Conservation (phyloP, 2,113 vertebrate genomes). For the Puntigrus tetrazona region DNA sequence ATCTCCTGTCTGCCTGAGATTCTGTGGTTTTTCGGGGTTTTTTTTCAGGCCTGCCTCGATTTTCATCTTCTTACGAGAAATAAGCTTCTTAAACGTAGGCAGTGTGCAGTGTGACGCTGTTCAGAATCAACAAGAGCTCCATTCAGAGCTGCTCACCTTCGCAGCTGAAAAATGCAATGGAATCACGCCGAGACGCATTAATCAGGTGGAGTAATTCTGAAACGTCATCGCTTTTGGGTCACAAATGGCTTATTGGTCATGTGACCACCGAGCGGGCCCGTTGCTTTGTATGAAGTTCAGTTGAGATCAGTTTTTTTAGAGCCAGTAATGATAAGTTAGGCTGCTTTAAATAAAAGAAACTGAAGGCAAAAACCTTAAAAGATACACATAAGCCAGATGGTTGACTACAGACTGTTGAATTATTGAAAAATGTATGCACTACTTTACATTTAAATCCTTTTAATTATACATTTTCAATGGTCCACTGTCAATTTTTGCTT, state of each 20-base stretch:
- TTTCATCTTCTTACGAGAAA: slow-evolving; percentile 51
- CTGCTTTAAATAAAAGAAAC: too few species aligned
- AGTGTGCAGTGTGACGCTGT: background rate
- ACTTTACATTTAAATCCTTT: background rate
- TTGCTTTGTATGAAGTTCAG: background rate
- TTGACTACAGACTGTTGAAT: background rate
- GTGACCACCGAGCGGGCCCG: background rate
- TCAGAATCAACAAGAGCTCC: slow-evolving; percentile 6
- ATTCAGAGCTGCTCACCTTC: slow-evolving; percentile 29
- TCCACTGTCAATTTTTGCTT: background rate
- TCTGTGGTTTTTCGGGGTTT: slow-evolving; percentile 57
- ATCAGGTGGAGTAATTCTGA: background rate
- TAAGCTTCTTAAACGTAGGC: slow-evolving; percentile 49
- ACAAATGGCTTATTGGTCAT: background rate
- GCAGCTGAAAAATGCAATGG: too few species aligned
- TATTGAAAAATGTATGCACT: background rate
- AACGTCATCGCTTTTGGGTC: background rate
- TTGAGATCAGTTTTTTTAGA: background rate
- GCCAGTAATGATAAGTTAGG: too few species aligned
- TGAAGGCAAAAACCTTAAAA: background rate
- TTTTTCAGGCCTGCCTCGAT: slow-evolving; percentile 9
- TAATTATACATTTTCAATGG: slow-evolving; percentile 1
- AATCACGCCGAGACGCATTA: background rate
- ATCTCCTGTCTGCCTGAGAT: slow-evolving; percentile 64
- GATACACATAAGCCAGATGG: background rate